These are phyloP conservation scores for Macrosoma leucophasiata DNA, from an alignment of 2,888 invertebrate genomes.

Conservation along the genomic window DNA sequence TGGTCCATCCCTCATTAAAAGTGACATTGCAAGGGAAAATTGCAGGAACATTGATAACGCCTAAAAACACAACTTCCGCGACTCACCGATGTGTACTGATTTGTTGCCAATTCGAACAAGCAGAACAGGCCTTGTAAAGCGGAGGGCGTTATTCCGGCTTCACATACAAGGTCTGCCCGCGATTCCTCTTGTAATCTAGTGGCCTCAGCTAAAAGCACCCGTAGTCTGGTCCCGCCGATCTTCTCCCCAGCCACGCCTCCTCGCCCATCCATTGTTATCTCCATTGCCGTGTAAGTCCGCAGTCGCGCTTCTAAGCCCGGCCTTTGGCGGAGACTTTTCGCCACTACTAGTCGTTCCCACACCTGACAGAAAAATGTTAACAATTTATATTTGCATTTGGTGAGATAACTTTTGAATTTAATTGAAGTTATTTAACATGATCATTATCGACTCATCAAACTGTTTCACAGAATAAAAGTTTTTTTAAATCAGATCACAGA, in stretches of 20 bases:
- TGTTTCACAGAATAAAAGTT: no score
- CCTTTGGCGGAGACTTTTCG: slow-evolving; percentile 49
- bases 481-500: no score
- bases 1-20: slow-evolving; percentile 78
- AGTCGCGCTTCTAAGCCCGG: slow-evolving; percentile 77
- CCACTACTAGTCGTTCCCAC: slow-evolving; percentile 75
- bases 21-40: no score
- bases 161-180: slow-evolving; percentile 51
- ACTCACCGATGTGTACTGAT: slow-evolving; percentile 58
- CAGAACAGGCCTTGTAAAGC: slow-evolving; percentile 46
- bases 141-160: slow-evolving; percentile 54
- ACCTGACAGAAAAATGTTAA: slow-evolving; percentile 63
- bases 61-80: no score
- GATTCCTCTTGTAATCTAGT: slow-evolving; percentile 78
- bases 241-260: slow-evolving; percentile 69
- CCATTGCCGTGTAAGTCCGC: slow-evolving; percentile 79
- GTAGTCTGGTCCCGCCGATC: slow-evolving; percentile 57
- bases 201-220: slow-evolving; percentile 80
- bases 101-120: slow-evolving; percentile 50
- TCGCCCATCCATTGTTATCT: slow-evolving; percentile 78
- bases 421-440: no score
- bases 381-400: no score
- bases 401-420: no score
- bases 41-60: no score
- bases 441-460: no score